Evolutionary conservation across 2,888 invertebrate species (phyloP), one percentile per base, ranked within the genome.

Genomic region (Bruchidius siliquastri): DNA sequence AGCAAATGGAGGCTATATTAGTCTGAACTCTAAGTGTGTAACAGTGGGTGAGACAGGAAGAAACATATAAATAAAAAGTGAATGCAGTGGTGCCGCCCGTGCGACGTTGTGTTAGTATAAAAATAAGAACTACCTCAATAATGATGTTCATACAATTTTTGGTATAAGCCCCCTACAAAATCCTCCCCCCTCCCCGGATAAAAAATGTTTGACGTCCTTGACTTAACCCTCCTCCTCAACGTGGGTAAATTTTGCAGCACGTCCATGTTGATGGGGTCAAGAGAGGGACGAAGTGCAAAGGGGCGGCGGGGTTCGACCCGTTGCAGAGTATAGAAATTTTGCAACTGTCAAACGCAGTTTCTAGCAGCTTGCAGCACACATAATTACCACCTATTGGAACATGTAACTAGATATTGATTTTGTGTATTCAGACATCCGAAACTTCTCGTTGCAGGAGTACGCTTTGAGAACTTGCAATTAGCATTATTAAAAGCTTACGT

Each of bases 381-480:
- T 81, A 80, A 81, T 81, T 80, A 78, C 79, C 79, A 80, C 79
- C 79, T 81, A 80, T 80, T 79, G 79, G 79, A 80, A 79, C 79
- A 81, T 79, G 76, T 79, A 80, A 80, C 80, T 81, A 79, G 77
- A 80, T 81, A 81, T 81, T 79, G 81, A 81, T 81, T 81, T 77
- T 78, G 75, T 73, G 77, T 76, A 75, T 77, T 76, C 77, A 74
- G 76, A 76, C 74, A 75, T 75, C 69, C 70, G 70, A 76, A 76
- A 78, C 73, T 76, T 78, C 76, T 75, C 76, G 68, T 72, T 71
- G 74, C 74, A 73, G 74, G 68, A 49, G 49, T 49, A 8, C 49
- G 75, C 78, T 79, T 77, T 79, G 79, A 79, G 78, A 78, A 78
- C 78, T 73, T 70, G 76, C 78, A 78, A 78, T 79, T 76, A 78